phyloP scores from a whole-genome alignment of 2,888 invertebrate genomes.

The Bruchidius siliquastri region DNA sequence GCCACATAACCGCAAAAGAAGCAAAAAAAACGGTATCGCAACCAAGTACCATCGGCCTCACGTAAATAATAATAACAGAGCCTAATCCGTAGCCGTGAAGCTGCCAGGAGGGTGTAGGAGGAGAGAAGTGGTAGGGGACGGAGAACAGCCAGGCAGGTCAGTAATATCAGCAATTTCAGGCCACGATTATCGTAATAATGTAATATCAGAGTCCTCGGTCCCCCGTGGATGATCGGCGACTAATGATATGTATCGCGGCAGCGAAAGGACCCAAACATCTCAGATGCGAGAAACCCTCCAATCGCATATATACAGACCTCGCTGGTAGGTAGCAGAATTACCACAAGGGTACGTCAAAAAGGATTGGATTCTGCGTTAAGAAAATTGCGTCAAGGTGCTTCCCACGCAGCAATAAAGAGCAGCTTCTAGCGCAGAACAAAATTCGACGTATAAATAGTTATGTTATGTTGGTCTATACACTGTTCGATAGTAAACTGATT shows the following conservation, averaged over 20 bases:
- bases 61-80: background rate
- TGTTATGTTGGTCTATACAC: no score
- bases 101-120: slow-evolving; percentile 2
- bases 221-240: slow-evolving; percentile 1
- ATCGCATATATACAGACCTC: background rate
- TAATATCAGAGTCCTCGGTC: slow-evolving; percentile 30
- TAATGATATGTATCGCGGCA: slow-evolving; percentile 24
- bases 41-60: background rate
- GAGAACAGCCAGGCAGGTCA: slow-evolving; percentile 25
- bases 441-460: no score
- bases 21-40: no score
- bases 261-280: background rate
- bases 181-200: slow-evolving; percentile 38
- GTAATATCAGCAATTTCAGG: slow-evolving; percentile 36
- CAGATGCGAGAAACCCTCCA: background rate
- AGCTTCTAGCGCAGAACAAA: no score
- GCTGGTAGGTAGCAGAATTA: background rate
- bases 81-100: background rate
- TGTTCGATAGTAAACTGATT: no score
- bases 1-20: no score
- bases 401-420: no score
- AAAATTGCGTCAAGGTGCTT: no score
- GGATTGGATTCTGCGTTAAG: no score
- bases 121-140: slow-evolving; percentile 4
- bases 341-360: no score